Evolutionary conservation across 2,797 vertebrate species (phyloP).

Genomic region (Hydrophis major): DNA sequence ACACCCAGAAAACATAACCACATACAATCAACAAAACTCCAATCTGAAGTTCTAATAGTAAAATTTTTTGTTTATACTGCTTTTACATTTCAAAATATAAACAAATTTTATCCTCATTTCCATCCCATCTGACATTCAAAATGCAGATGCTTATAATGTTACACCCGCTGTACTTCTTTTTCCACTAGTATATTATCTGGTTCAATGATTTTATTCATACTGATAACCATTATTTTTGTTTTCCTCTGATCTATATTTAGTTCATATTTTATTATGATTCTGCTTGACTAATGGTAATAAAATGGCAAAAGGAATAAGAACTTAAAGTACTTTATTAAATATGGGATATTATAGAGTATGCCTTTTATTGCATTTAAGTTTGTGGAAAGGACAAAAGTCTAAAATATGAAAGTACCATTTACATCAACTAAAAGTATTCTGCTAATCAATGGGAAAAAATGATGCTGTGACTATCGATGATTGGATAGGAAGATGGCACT

Average conservation of each 20-base stretch:
- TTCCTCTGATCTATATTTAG: background rate
- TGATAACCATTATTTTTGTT: background rate
- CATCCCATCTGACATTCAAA: background rate
- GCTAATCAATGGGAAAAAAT: slow-evolving; percentile 12
- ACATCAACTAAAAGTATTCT: slow-evolving; percentile 13
- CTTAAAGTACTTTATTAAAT: background rate
- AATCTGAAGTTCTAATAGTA: background rate
- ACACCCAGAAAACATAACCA: background rate
- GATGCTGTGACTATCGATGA: fast-evolving
- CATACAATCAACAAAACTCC: background rate
- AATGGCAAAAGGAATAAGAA: background rate
- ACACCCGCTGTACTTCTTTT: background rate
- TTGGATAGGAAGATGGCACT: background rate
- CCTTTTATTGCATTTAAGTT: background rate
- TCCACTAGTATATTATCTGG: background rate
- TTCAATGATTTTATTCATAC: background rate
- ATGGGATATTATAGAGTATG: background rate
- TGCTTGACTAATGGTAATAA: background rate
- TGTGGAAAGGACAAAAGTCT: background rate
- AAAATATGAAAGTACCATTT: background rate
- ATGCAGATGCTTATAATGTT: background rate
- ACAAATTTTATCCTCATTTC: background rate
- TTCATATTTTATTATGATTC: background rate
- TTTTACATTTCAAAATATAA: too few species aligned
- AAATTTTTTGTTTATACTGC: background rate